A percentile compares a stretch with the other conserved stretches of the same genome.
Conservation (phyloP, 2,797 vertebrate genomes). For the Bothrops alternatus region DNA sequence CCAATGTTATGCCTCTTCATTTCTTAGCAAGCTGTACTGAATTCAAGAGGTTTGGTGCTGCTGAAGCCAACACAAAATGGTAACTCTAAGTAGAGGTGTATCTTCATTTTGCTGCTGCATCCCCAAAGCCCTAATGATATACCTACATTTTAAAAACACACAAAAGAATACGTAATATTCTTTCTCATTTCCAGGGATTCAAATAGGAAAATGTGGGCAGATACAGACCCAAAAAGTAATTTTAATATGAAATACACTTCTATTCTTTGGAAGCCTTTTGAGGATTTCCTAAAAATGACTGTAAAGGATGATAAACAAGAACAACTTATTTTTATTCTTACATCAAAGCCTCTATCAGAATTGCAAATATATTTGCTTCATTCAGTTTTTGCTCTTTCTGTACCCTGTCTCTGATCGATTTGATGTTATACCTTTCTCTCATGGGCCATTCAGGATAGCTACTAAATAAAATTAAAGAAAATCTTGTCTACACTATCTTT, state of each 20-base stretch:
- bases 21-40: not conserved
- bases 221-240: not conserved
- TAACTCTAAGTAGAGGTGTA: not conserved
- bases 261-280: not conserved
- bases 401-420: not conserved
- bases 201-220: not conserved
- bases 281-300: not conserved
- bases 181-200: not conserved
- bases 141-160: not conserved
- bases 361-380: not conserved
- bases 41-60: not conserved
- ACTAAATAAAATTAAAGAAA: not conserved
- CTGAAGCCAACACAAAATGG: not conserved
- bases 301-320: not conserved
- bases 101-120: not conserved
- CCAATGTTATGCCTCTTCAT: not conserved
- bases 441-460: not conserved
- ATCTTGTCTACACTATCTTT: not conserved
- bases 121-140: not conserved
- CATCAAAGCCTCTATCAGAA: not conserved
- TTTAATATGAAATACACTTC: not conserved
- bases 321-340: not conserved
- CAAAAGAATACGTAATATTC: not conserved
- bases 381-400: not conserved
- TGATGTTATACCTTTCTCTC: not conserved